Percentiles rank a stretch among this genome's conserved stretches.
Evolutionary conservation across 1,140 invertebrate species (phyloP).

Genomic region (Andricus grossulariae): DNA sequence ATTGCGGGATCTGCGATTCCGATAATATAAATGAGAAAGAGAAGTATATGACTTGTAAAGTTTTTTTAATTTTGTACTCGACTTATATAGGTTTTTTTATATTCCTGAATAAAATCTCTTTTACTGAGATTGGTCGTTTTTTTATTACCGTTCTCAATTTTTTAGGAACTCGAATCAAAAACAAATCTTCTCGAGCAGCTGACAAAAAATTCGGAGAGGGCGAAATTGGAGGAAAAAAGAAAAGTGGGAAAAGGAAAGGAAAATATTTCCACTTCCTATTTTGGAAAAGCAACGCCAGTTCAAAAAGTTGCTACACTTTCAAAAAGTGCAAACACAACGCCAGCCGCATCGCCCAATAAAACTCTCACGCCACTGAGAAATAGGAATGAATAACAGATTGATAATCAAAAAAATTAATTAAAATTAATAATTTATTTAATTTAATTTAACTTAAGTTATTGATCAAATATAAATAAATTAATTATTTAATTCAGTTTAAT

Average conservation of each 20-base stretch:
- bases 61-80: conserved; percentile 1
- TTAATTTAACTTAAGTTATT: too few relatives aligned
- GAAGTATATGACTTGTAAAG: not conserved
- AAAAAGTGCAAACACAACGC: conserved; percentile 55
- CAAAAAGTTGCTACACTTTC: conserved; percentile 48
- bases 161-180: conserved; percentile 68
- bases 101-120: conserved; percentile 11
- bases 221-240: conserved; percentile 62
- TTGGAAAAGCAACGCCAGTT: conserved; percentile 40
- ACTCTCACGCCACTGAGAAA: conserved; percentile 66
- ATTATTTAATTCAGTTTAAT: too few relatives aligned
- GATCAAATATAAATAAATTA: too few relatives aligned
- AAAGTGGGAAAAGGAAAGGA: conserved; percentile 67
- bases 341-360: conserved; percentile 64
- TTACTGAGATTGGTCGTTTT: not conserved
- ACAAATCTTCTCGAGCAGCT: conserved; percentile 61
- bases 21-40: not conserved
- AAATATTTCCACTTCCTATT: conserved; percentile 56
- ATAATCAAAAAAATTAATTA: not conserved
- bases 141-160: conserved; percentile 45
- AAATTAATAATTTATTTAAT: too few relatives aligned
- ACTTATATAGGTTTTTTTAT: not conserved
- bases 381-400: conserved; percentile 65
- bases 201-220: conserved; percentile 60
- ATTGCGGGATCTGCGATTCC: not conserved